Conservation (phyloP, 2,113 vertebrate genomes). For the Setophaga petechia region DNA sequence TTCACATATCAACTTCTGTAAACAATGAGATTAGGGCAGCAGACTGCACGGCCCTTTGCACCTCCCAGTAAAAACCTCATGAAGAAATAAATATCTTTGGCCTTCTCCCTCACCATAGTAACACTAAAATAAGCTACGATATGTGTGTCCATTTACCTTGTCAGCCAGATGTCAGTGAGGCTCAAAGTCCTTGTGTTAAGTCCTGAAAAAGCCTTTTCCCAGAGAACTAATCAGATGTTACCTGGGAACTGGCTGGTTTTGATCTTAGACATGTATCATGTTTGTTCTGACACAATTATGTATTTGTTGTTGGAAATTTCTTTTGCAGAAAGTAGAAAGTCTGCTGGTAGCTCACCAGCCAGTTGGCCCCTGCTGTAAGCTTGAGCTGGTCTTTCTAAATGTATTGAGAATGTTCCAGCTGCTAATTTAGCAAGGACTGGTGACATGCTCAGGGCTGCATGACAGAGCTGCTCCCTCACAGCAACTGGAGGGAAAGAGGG, state of each 20-base stretch:
- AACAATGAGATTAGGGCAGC: not conserved
- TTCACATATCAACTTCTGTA: not conserved
- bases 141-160: not conserved
- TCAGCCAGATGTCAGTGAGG: not conserved
- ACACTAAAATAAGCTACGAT: not conserved
- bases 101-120: not conserved
- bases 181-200: not conserved
- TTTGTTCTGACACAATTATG: not conserved
- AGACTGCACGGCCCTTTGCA: not conserved
- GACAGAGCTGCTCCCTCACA: slow-evolving; percentile 76
- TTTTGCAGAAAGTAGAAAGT: not conserved
- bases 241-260: not conserved
- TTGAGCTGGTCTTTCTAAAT: slow-evolving; percentile 80
- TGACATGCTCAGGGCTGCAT: slow-evolving; percentile 76
- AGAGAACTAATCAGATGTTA: not conserved
- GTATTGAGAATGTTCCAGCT: slow-evolving; percentile 73
- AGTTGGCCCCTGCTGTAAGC: slow-evolving; percentile 75
- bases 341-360: slow-evolving; percentile 63
- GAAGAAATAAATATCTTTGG: not conserved
- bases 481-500: not conserved
- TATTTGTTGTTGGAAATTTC: not conserved
- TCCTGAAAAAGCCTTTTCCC: not conserved
- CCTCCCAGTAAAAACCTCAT: not conserved
- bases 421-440: slow-evolving; percentile 77
- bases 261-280: not conserved